Base-by-base conservation (phyloP, 2,113 vertebrate species). In the Thunnus maccoyii region DNA sequence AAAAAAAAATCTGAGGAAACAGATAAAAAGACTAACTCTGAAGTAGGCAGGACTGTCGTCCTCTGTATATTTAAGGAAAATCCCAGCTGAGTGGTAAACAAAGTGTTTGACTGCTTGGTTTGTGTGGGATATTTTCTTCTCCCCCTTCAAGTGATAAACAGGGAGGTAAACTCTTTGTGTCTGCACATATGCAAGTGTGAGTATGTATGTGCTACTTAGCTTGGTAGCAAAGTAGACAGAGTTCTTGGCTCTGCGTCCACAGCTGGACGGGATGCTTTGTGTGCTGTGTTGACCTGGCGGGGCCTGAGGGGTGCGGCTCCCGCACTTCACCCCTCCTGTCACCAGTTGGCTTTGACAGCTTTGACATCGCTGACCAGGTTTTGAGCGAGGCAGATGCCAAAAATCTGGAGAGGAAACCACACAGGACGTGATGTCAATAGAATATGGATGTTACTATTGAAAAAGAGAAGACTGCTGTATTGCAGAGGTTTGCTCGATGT, bases 291-390 rank as follows among this genome's bases (percentile, higher is more conserved):
- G 78, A 65, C 74, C 52, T 32, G 51, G 73, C 30, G 25, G 6
- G 30, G 32, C 56, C 18, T 32, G 17, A 15, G 63, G 57, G 72
- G 54, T 18, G 36, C 64, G 60, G 30, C 47, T 46, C 46, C 65
- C 63, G 78, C 27, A 55, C 54, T 12, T 80, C 79, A 63, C 57
- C 75, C 60, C 74, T 87, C 73, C 7, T 15, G 89, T 97, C 96
- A 98, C 97, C 97, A 97, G 93, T 96, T 97, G 85, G 96, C 96
- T 92, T 97, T 98, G 87, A 97, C 96, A 20, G 96, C 96, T 91
- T 95, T 96, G 92, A 97, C 95, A 84, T 97, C 96, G 5, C 96
- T 97, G 86, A 97, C 90, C 30, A 97, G 94, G 91, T 97, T 98
- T 94, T 97, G 97, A 89, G 96, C 97, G 80, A 97, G 92, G 89